phyloP scores from a whole-genome alignment of 1,140 invertebrate genomes.

The Heliconius hewitsoni region DNA sequence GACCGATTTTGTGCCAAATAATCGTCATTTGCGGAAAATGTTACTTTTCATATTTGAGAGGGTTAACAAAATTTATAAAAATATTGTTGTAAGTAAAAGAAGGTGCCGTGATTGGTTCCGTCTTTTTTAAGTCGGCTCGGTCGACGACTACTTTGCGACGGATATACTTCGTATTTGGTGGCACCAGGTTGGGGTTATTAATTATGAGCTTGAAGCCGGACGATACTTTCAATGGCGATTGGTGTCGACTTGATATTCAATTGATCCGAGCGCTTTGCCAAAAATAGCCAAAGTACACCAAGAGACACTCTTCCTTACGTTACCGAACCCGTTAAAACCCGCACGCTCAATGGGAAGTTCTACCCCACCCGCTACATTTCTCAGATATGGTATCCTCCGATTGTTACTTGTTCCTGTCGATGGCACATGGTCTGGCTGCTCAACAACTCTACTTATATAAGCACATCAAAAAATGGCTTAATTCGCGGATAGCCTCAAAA shows the following conservation, averaged over 20 bases:
- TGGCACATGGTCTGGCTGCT: neutral
- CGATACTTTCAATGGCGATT: neutral
- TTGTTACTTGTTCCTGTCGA: neutral
- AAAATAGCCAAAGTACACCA: neutral
- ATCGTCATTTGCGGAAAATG: no score
- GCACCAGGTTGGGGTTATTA: neutral
- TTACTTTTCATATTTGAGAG: no score
- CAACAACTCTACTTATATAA: neutral
- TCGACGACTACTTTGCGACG: no score
- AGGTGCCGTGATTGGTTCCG: no score
- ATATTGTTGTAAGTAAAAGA: no score
- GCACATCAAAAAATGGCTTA: neutral
- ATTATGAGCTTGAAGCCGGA: neutral
- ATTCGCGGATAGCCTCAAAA: neutral
- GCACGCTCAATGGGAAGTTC: no score
- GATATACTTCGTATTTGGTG: neutral
- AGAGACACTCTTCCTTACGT: neutral
- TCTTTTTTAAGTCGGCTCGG: no score
- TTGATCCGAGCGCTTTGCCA: neutral
- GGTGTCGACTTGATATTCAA: neutral
- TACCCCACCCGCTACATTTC: neutral
- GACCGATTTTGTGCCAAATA: no score
- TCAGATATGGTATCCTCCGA: neutral
- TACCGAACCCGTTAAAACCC: neutral
- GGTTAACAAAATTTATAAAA: no score